phyloP scores from a whole-genome alignment of 2,113 vertebrate species.

The Trichechus manatus region DNA sequence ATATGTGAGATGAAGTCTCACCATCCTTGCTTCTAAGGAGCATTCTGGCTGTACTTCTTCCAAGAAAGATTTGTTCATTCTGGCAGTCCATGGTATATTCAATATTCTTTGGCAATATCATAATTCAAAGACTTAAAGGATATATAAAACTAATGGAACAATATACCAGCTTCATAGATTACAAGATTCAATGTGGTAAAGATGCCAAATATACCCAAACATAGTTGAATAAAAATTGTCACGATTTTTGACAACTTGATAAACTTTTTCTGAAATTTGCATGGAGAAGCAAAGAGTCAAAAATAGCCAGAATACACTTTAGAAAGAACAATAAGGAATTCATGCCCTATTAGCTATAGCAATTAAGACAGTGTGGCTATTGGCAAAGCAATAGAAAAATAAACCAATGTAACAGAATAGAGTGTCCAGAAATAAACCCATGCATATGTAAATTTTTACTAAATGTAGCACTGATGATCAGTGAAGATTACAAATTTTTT shows the following conservation, averaged over 20 bases:
- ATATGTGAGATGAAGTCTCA: too few relatives aligned
- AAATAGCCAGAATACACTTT: not conserved
- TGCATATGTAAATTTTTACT: slow-evolving; percentile 1
- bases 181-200: not conserved
- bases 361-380: not conserved
- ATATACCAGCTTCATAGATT: not conserved
- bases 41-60: too few relatives aligned
- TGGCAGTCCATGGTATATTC: too few relatives aligned
- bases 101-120: too few relatives aligned
- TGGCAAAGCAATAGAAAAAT: slow-evolving; percentile 5
- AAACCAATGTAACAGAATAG: not conserved
- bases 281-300: not conserved
- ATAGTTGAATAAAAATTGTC: not conserved
- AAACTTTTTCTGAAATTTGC: slow-evolving; percentile 28
- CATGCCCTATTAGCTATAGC: not conserved
- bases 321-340: not conserved
- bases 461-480: not conserved
- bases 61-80: too few relatives aligned
- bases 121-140: not conserved
- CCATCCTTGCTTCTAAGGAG: too few relatives aligned
- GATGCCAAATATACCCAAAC: not conserved
- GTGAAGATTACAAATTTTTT: not conserved
- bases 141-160: not conserved
- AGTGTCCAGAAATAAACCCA: not conserved
- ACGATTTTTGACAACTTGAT: slow-evolving; percentile 2